Evolutionary conservation across 2,888 invertebrate genomes (phyloP), one percentile per base, ranked within the genome.

Genomic region (Branchellion lobata): DNA sequence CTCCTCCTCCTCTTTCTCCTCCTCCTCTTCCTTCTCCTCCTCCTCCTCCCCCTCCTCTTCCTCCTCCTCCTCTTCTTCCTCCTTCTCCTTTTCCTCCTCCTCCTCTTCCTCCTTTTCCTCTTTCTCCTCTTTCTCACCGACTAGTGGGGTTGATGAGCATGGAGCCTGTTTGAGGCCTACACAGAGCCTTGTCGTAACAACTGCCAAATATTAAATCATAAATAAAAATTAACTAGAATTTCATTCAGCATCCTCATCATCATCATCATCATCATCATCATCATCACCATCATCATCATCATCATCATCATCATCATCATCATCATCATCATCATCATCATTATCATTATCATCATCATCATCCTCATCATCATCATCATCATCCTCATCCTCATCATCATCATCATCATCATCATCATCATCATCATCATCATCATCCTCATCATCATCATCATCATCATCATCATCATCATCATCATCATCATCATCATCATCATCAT

Each of bases 221-320:
- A n/a, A n/a, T n/a, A n/a, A n/a, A n/a, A n/a, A n/a, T 14, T 65
- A 65, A 65, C 8, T 24, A 24, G 18, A 24, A 65, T 79, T n/a
- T n/a, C n/a, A n/a, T n/a, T n/a, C n/a, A 18, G n/a, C 72, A 71
- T 79, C 79, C 24, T 79, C 68, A 75, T 75, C 79, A 75, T 75
- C 75, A 68, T 79, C 79, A 75, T 79, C 75, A 47, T 79, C 68
- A 68, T 75, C 75, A 21, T 74, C 68, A 51, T 79, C 72, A 31
- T 57, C 65, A 34, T 65, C 65, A 36, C 61, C 65, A 77, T 65
- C 77, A 57, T 79, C 79, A n/a, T 79, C 79, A 33, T 71, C 71
- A 71, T 71, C 71, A 31, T 71, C 71, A 71, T 71, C 11, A 73
- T 73, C 47, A 11, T 73, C 47, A 73, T 73, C 24, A 73, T 73